These are phyloP conservation scores for Tenthredo scrophulariae DNA, from an alignment of 2,888 invertebrate species.

Conservation along the genomic window DNA sequence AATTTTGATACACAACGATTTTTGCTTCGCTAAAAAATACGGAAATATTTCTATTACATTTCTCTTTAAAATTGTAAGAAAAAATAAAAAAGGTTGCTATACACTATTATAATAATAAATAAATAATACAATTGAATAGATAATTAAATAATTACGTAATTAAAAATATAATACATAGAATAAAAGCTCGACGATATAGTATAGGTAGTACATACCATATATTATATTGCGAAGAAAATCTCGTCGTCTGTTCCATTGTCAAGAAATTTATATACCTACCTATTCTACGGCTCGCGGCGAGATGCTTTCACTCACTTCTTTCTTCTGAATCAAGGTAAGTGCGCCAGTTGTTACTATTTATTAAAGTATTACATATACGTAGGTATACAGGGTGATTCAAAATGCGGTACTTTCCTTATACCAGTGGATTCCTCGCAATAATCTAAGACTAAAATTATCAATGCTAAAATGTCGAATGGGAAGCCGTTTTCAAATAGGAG, in stretches of 20 bases:
- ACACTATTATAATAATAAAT: background rate
- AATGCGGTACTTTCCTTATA: too few species aligned
- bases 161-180: background rate
- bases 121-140: background rate
- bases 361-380: background rate
- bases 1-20: background rate
- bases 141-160: background rate
- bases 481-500: too few species aligned
- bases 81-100: background rate
- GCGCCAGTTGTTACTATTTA: background rate
- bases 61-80: background rate
- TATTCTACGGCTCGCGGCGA: background rate
- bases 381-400: too few species aligned
- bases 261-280: background rate
- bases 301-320: constrained; percentile 14
- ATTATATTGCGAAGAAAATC: background rate
- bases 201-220: background rate
- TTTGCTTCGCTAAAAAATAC: background rate
- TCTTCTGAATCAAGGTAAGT: constrained; percentile 38
- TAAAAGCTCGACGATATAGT: background rate
- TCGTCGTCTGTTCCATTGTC: background rate
- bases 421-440: too few species aligned
- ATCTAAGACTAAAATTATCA: too few species aligned
- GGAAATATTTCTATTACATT: background rate
- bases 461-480: too few species aligned